Evolutionary conservation across 2,797 vertebrate genomes (phyloP).

Genomic region (Podargus strigoides): DNA sequence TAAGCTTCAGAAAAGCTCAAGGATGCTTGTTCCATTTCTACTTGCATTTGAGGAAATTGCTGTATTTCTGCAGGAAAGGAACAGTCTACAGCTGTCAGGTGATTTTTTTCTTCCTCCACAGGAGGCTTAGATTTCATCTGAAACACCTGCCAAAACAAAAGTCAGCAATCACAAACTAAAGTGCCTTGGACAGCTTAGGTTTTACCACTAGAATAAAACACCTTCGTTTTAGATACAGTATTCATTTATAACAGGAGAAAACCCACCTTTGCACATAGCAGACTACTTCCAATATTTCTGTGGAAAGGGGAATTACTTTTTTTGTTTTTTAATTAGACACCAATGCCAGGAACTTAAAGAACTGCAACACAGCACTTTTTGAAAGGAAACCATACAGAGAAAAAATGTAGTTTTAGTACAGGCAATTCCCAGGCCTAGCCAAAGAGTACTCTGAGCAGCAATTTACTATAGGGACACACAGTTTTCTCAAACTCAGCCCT

Average conservation of each 20-base stretch:
- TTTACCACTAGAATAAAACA: not conserved
- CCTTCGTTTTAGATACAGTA: not conserved
- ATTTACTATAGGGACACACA: not conserved
- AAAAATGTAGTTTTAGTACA: not conserved
- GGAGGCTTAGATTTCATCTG: constrained; percentile 60
- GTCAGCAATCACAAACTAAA: constrained; percentile 57
- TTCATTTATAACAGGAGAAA: not conserved
- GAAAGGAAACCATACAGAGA: not conserved
- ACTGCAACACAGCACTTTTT: not conserved
- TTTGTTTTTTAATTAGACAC: not conserved
- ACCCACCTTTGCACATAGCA: not conserved
- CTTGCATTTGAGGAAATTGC: constrained; percentile 47
- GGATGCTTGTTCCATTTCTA: not conserved
- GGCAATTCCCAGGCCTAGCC: not conserved
- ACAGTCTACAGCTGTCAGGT: constrained; percentile 56
- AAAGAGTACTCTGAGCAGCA: constrained; percentile 14
- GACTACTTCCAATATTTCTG: not conserved
- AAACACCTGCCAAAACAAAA: constrained; percentile 63
- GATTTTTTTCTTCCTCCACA: constrained; percentile 58
- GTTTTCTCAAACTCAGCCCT: not conserved
- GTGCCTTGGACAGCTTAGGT: constrained; percentile 34
- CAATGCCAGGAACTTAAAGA: not conserved
- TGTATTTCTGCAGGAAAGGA: constrained; percentile 59
- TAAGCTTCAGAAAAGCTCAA: constrained; percentile 27
- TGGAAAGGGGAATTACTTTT: not conserved